Percentiles rank a stretch among this genome's conserved stretches.
Evolutionary conservation across 2,888 invertebrate genomes (phyloP).

Genomic region (Osmoderma eremita): DNA sequence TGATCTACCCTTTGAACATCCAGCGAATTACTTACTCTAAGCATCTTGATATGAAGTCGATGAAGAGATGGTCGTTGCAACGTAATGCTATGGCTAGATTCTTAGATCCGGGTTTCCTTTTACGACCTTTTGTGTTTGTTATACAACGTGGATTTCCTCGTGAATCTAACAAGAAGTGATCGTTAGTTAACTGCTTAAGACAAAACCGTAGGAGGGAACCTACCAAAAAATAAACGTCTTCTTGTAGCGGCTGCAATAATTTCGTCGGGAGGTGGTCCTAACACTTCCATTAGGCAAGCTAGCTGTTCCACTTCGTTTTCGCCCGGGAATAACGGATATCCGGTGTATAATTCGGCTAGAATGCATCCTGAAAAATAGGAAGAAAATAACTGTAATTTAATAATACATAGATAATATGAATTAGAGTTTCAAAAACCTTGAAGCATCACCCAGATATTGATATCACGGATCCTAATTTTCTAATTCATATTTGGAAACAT

Average conservation of each 20-base stretch:
- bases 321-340: slow-evolving; percentile 95
- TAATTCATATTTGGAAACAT: too few species aligned
- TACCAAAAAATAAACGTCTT: slow-evolving; percentile 87
- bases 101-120: slow-evolving; percentile 87
- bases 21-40: slow-evolving; percentile 77
- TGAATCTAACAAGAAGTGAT: slow-evolving; percentile 71
- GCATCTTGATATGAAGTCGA: slow-evolving; percentile 90
- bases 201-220: slow-evolving; percentile 51
- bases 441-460: too few species aligned
- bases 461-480: too few species aligned
- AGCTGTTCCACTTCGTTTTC: slow-evolving; percentile 97
- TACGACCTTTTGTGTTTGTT: slow-evolving; percentile 93
- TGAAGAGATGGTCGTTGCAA: slow-evolving; percentile 87
- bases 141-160: slow-evolving; percentile 91
- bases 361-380: slow-evolving; percentile 78
- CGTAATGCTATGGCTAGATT: slow-evolving; percentile 83
- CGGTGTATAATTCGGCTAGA: slow-evolving; percentile 94
- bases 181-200: neutral
- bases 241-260: slow-evolving; percentile 87
- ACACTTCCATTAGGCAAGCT: slow-evolving; percentile 96
- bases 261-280: slow-evolving; percentile 89
- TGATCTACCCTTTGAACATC: too few species aligned
- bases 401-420: too few species aligned
- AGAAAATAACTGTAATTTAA: too few species aligned
- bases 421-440: too few species aligned